These are phyloP conservation scores for Acanthoscelides obtectus DNA, from an alignment of 2,888 invertebrate species.

Conservation along the genomic window DNA sequence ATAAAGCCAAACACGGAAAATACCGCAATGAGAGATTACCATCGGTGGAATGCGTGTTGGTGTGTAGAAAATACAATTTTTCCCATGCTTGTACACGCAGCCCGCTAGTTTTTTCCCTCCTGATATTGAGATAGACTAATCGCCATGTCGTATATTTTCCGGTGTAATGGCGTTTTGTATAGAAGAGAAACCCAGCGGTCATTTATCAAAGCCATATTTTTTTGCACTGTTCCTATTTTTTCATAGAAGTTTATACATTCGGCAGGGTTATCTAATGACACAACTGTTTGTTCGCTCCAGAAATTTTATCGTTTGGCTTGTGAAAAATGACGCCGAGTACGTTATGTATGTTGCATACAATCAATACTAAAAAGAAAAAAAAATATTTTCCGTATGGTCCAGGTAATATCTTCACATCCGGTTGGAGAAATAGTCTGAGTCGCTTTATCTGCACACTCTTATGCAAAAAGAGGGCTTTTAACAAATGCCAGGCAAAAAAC, in stretches of 20 bases:
- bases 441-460: no score
- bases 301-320: no score
- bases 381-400: no score
- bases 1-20: not conserved
- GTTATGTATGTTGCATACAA: no score
- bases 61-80: not conserved
- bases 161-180: not conserved
- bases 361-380: no score
- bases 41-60: not conserved
- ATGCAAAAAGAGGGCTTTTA: no score
- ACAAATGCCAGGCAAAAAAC: no score
- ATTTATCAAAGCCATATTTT: not conserved
- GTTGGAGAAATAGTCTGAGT: no score
- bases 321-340: no score
- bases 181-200: not conserved
- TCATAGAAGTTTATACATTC: not conserved
- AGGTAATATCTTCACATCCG: no score
- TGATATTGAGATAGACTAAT: not conserved
- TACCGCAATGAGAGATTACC: not conserved
- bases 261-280: not conserved
- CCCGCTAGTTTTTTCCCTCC: not conserved
- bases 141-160: not conserved
- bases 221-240: not conserved
- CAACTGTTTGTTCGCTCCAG: not conserved
- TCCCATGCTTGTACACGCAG: not conserved